phyloP scores from a whole-genome alignment of 2,797 vertebrate species.

The Lindbergichthys nudifrons region DNA sequence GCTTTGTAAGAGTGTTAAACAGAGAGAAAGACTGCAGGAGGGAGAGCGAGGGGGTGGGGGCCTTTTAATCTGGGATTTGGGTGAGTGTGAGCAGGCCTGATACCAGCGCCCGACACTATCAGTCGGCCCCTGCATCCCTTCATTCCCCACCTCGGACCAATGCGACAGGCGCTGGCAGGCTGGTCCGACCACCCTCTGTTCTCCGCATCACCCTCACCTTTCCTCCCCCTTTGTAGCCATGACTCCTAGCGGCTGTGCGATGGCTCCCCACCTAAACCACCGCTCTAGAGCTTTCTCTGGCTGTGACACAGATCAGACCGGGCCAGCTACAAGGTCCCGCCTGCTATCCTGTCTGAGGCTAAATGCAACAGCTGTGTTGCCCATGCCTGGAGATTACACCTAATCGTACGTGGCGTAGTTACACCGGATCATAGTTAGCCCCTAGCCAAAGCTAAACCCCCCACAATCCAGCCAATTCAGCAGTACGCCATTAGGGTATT shows the following conservation, averaged over 20 bases:
- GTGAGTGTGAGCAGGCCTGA: conserved; percentile 78
- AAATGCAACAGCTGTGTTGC: conserved; percentile 75
- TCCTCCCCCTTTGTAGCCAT: conserved; percentile 11
- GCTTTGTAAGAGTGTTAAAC: conserved; percentile 50
- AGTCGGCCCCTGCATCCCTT: conserved; percentile 41
- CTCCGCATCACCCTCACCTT: conserved; percentile 2
- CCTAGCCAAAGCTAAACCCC: conserved; percentile 54
- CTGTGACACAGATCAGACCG: conserved; percentile 26
- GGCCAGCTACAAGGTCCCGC: conserved; percentile 30
- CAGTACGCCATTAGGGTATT: conserved; percentile 70
- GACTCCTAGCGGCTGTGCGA: conserved; percentile 28
- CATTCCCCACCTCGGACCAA: conserved; percentile 43
- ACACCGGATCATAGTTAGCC: conserved; percentile 76
- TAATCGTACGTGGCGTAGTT: conserved; percentile 70
- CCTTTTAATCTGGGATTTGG: conserved; percentile 82
- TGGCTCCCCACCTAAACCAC: conserved; percentile 21
- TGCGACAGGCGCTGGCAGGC: conserved; percentile 43
- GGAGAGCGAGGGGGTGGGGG: conserved; percentile 51
- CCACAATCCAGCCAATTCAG: conserved; percentile 79
- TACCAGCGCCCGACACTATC: conserved; percentile 70
- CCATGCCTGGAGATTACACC: conserved; percentile 74
- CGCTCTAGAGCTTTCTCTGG: conserved; percentile 44
- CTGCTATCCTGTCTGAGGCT: conserved; percentile 60
- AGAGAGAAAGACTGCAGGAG: conserved; percentile 35
- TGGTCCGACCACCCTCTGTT: conserved; percentile 18